These are phyloP conservation scores for Agrotis exclamationis DNA, from an alignment of 2,888 invertebrate species.

Conservation along the genomic window DNA sequence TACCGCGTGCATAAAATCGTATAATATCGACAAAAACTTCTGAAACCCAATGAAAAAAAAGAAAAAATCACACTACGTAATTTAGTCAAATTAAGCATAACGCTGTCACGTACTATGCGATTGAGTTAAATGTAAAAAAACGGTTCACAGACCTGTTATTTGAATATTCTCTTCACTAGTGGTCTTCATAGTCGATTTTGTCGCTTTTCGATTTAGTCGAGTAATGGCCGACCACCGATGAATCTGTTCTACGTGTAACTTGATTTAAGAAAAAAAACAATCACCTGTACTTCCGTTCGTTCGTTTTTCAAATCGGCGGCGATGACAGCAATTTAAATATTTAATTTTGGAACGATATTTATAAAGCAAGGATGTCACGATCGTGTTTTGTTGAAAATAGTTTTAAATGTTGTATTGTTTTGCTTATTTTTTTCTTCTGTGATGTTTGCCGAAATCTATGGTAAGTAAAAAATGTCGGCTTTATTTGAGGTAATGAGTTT, in stretches of 20 bases:
- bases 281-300: slow-evolving; percentile 79
- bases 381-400: slow-evolving; percentile 58
- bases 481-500: slow-evolving; percentile 29
- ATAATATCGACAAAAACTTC: slow-evolving; percentile 74
- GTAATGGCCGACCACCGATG: slow-evolving; percentile 71
- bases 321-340: slow-evolving; percentile 74
- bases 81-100: slow-evolving; percentile 83
- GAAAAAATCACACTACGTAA: slow-evolving; percentile 77
- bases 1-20: slow-evolving; percentile 83
- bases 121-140: slow-evolving; percentile 72
- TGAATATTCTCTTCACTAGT: slow-evolving; percentile 56
- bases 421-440: slow-evolving; percentile 49
- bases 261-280: slow-evolving; percentile 70
- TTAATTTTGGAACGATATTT: slow-evolving; percentile 71
- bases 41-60: slow-evolving; percentile 60
- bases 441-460: slow-evolving; percentile 58
- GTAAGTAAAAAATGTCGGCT: slow-evolving; percentile 31
- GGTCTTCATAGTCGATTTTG: slow-evolving; percentile 58
- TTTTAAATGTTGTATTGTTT: slow-evolving; percentile 55
- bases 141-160: slow-evolving; percentile 64
- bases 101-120: slow-evolving; percentile 82
- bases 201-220: slow-evolving; percentile 67
- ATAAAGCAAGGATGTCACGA: slow-evolving; percentile 67
- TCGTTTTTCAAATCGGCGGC: slow-evolving; percentile 74
- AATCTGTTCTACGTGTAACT: slow-evolving; percentile 74